These are phyloP conservation scores for Tachyglossus aculeatus DNA, from an alignment of 2,797 vertebrate species.

Conservation along the genomic window DNA sequence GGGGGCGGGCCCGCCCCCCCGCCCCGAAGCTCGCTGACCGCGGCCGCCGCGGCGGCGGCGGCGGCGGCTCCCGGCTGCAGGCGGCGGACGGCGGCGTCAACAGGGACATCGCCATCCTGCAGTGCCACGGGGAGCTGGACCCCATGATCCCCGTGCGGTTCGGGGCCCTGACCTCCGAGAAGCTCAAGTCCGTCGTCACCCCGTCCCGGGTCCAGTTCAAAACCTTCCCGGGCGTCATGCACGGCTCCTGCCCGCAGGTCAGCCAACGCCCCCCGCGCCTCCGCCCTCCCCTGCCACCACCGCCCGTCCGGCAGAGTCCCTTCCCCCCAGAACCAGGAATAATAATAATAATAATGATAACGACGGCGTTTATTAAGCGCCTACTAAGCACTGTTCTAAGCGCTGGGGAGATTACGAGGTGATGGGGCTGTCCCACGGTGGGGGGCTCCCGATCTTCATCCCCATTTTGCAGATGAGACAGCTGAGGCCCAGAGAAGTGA, in stretches of 20 bases:
- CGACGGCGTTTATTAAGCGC: no score
- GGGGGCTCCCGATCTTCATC: no score
- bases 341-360: no score
- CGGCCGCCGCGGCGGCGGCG: fast-evolving
- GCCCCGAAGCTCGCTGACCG: neutral
- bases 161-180: conserved; percentile 89
- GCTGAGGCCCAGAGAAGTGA: no score
- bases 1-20: neutral
- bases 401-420: no score
- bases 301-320: neutral
- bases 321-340: neutral
- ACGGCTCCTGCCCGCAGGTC: conserved; percentile 92
- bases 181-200: conserved; percentile 86
- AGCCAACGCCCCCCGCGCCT: conserved; percentile 42
- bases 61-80: conserved; percentile 58
- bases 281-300: neutral
- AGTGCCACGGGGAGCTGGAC: conserved; percentile 94
- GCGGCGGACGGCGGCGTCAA: conserved; percentile 76
- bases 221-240: conserved; percentile 87
- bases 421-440: no score
- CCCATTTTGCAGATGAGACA: no score
- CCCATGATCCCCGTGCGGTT: conserved; percentile 89
- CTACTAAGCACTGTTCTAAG: no score
- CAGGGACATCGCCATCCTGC: conserved; percentile 91
- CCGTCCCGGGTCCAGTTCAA: conserved; percentile 88